These are phyloP conservation scores for Apogon hyalosoma DNA, from an alignment of 2,797 vertebrate species.

Conservation along the genomic window DNA sequence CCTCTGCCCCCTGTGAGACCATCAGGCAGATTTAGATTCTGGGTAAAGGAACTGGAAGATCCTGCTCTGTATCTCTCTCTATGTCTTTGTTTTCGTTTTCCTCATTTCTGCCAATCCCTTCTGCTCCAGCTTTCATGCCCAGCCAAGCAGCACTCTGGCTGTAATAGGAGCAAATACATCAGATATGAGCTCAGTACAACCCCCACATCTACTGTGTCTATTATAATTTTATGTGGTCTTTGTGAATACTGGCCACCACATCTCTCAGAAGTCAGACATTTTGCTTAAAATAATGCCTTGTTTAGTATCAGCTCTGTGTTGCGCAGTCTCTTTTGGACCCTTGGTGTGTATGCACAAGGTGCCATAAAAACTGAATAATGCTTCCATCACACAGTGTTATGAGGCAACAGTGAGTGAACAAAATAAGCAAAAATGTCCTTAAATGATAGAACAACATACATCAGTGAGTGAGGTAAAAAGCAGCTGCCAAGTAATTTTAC, in stretches of 20 bases:
- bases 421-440: not conserved
- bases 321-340: not conserved
- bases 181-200: slow-evolving; percentile 21
- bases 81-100: too few species aligned
- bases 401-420: not conserved
- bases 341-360: not conserved
- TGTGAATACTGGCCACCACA: not conserved
- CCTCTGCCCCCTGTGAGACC: slow-evolving; percentile 14
- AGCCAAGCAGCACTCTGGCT: slow-evolving; percentile 18
- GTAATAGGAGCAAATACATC: slow-evolving; percentile 33
- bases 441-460: not conserved
- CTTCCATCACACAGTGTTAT: not conserved
- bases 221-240: slow-evolving; percentile 3
- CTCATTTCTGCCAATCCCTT: not conserved
- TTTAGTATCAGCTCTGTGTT: not conserved
- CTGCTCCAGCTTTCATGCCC: slow-evolving; percentile 29
- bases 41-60: slow-evolving; percentile 6
- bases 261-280: not conserved
- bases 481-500: too few species aligned
- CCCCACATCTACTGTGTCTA: slow-evolving; percentile 5
- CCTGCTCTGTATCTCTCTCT: not conserved
- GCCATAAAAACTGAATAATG: not conserved
- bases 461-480: too few species aligned
- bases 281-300: not conserved
- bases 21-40: slow-evolving; percentile 18